Conservation (phyloP, 2,797 vertebrate species). For the Scolopax bukidnonensis region DNA sequence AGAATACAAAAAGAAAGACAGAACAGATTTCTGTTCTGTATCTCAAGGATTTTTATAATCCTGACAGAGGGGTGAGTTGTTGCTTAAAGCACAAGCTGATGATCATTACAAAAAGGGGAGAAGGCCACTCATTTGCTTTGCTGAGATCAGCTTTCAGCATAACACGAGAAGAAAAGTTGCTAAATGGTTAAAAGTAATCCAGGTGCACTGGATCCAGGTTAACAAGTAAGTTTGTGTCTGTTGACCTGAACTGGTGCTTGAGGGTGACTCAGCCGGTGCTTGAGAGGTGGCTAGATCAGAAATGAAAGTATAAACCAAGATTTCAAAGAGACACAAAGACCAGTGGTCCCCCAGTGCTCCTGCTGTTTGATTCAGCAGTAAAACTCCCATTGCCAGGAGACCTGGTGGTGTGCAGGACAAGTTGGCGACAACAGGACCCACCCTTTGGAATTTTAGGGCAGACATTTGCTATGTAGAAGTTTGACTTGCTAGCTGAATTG, state of each 20-base stretch:
- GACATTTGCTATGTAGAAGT: background rate
- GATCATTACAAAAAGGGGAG: background rate
- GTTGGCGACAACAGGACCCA: background rate
- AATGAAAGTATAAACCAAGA: background rate
- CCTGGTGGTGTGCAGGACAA: background rate
- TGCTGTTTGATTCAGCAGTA: background rate
- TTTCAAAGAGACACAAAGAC: background rate
- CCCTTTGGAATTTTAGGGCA: conserved; percentile 4
- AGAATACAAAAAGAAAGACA: conserved; percentile 31
- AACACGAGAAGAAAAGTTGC: background rate
- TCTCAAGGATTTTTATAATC: conserved; percentile 9
- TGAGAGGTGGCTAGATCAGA: background rate
- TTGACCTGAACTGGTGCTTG: background rate
- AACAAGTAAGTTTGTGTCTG: background rate
- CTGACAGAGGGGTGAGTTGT: background rate
- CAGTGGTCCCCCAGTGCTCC: background rate
- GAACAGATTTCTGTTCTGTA: background rate
- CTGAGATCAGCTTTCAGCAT: background rate
- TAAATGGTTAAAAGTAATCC: background rate
- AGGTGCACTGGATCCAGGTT: background rate
- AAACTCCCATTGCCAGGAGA: background rate
- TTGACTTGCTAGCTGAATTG: conserved; percentile 10
- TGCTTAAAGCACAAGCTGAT: background rate
- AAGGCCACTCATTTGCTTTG: background rate
- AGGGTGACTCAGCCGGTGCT: background rate